Percentiles rank a stretch among this genome's conserved stretches.
Conservation (phyloP, 2,113 vertebrate species). For the Chascanopsetta lugubris region DNA sequence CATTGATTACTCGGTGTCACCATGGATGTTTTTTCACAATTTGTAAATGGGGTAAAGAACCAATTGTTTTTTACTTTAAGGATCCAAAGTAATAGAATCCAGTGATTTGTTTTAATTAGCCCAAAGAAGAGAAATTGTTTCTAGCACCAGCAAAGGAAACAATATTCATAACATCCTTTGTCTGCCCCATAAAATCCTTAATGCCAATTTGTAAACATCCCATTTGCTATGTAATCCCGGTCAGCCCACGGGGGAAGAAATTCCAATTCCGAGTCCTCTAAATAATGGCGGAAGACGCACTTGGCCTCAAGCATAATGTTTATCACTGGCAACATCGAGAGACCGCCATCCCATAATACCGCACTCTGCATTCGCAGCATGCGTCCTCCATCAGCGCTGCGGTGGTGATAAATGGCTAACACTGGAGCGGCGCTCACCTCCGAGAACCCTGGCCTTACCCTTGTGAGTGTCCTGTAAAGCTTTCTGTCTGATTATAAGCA, state of each 20-base stretch:
- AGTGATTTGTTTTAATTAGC: too few species aligned
- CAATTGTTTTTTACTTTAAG: not conserved
- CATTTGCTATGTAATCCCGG: conserved; percentile 50
- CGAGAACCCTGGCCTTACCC: conserved; percentile 70
- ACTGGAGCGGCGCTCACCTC: conserved; percentile 72
- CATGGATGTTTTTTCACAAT: too few species aligned
- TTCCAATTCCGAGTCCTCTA: conserved; percentile 65
- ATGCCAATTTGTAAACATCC: conserved; percentile 51
- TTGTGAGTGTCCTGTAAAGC: conserved; percentile 74
- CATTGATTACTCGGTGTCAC: too few species aligned
- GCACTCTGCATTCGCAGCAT: conserved; percentile 73
- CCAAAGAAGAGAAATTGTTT: not conserved
- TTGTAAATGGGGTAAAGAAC: too few species aligned
- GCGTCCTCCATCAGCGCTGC: conserved; percentile 63
- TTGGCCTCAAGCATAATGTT: conserved; percentile 73
- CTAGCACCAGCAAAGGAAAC: conserved; percentile 7
- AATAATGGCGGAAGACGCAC: conserved; percentile 69
- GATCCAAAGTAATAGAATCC: too few species aligned
- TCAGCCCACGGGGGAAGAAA: conserved; percentile 51
- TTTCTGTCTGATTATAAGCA: conserved; percentile 70
- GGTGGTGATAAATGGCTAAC: conserved; percentile 74
- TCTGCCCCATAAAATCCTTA: conserved; percentile 26
- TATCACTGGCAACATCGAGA: conserved; percentile 71
- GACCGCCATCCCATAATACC: conserved; percentile 68
- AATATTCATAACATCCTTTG: conserved; percentile 22